These are phyloP conservation scores for Amblyjoppa proteus DNA, from an alignment of 2,888 invertebrate genomes.

Conservation along the genomic window DNA sequence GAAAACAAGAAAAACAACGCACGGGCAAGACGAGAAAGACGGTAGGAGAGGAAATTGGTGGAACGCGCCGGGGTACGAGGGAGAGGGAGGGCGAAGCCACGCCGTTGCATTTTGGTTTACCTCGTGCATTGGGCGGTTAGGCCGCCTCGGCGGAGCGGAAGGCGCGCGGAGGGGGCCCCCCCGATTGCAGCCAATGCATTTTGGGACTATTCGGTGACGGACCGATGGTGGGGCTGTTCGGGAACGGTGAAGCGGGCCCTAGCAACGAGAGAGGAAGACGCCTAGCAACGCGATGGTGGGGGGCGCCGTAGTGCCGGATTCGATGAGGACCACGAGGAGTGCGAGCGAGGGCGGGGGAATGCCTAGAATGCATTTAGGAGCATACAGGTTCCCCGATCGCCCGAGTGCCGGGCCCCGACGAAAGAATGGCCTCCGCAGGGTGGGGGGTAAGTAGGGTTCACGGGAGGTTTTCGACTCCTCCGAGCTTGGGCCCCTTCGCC, in stretches of 20 bases:
- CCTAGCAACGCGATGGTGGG: conserved; percentile 80
- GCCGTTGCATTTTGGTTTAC: conserved; percentile 63
- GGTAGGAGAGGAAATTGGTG: conserved; percentile 22
- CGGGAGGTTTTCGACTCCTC: conserved; percentile 85
- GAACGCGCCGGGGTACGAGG: background rate
- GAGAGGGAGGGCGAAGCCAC: conserved; percentile 30
- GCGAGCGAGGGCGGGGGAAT: conserved; percentile 74
- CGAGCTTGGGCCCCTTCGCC: conserved; percentile 47
- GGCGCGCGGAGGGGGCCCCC: conserved; percentile 44
- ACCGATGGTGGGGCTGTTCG: conserved; percentile 74
- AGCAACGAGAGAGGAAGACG: conserved; percentile 83
- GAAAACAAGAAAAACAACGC: conserved; percentile 1
- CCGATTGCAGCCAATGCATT: conserved; percentile 76
- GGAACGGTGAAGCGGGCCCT: conserved; percentile 79
- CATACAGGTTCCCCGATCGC: conserved; percentile 72
- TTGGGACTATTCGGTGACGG: conserved; percentile 82
- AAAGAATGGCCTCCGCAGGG: conserved; percentile 74
- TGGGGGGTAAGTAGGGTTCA: conserved; percentile 85
- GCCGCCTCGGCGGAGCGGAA: conserved; percentile 65
- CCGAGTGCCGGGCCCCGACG: conserved; percentile 69
- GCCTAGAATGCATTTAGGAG: conserved; percentile 83
- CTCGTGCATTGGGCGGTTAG: conserved; percentile 76
- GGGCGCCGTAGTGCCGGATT: conserved; percentile 34
- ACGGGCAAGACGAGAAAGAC: background rate
- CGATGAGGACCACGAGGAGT: conserved; percentile 22